Base-by-base conservation (phyloP, 1,140 invertebrate species). In the Drosophila watanabei region DNA sequence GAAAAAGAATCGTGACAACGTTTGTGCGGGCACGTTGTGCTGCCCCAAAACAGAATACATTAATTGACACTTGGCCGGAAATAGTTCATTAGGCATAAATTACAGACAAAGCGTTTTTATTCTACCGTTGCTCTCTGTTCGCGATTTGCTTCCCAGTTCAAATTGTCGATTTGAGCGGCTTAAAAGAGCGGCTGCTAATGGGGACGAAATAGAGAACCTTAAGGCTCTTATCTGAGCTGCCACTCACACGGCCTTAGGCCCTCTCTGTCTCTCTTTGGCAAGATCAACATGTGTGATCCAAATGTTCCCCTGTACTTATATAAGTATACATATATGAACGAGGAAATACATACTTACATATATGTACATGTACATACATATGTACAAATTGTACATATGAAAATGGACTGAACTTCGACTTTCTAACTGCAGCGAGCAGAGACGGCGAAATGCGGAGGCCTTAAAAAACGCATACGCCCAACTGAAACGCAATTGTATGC, bases 1-100 rank as follows among this genome's bases (percentile, higher is more conserved):
- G 75, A 80, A 84, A 73, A 71, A 70, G 72, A 41, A 88, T 89
- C 80, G 79, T 88, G 72, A 80, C 80, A 87, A 83, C 48, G 80
- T 72, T 90, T 89, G 86, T 89, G 86, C 85, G 85, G 85, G 85
- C 85, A 85, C 81, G 85, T 79, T 88, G 82, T 75, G 60, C 75
- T 88, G 71, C 63, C 73, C 66, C 65, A 82, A 82, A 61, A 83
- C 86, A 86, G 86, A 89, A 89, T 89, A 89, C 75, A 89, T 89
- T 89, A 89, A 89, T 89, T 89, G 86, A 89, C 86, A 89, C 86
- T 89, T 89, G 87, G 86, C 86, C 86, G 86, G 86, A 89, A 89
- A 89, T 90, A 89, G 87, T 89, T 89, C 86, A 89, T 89, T 89
- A 89, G 87, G 86, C 86, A 89, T 89, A 89, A 86, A 89, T 86